phyloP scores from a whole-genome alignment of 2,113 vertebrate genomes.

The Oreochromis niloticus region DNA sequence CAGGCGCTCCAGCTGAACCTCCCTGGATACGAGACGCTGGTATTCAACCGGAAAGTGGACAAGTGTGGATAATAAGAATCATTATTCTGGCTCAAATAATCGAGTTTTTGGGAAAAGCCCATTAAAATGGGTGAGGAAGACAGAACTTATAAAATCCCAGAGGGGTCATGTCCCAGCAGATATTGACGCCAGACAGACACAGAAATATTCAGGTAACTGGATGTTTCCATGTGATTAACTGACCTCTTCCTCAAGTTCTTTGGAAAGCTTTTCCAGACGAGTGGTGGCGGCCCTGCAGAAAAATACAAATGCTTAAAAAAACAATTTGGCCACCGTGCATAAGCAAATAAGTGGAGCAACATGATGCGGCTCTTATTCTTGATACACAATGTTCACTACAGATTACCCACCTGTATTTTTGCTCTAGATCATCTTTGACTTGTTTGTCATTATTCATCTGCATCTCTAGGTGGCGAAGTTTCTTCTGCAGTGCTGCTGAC shows the following conservation, averaged over 20 bases:
- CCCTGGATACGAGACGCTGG: background rate
- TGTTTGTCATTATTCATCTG: slow-evolving; percentile 87
- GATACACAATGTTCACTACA: background rate
- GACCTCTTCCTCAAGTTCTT: slow-evolving; percentile 96
- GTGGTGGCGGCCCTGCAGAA: slow-evolving; percentile 76
- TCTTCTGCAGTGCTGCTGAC: slow-evolving; percentile 85
- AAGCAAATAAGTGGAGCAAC: no score
- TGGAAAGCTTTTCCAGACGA: slow-evolving; percentile 88
- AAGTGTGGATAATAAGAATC: background rate
- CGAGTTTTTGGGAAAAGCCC: background rate
- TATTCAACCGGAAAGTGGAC: background rate
- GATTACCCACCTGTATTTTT: slow-evolving; percentile 72
- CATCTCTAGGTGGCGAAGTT: slow-evolving; percentile 82
- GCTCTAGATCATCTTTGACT: slow-evolving; percentile 88
- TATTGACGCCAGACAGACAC: background rate
- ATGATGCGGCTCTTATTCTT: background rate
- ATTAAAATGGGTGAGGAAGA: background rate
- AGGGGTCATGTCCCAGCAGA: background rate
- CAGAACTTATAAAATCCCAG: background rate
- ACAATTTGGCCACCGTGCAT: accelerated
- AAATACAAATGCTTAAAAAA: background rate
- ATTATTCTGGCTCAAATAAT: background rate
- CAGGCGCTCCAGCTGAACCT: background rate
- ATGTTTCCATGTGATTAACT: background rate
- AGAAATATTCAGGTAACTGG: background rate